Evolutionary conservation across 2,797 vertebrate genomes (phyloP), one percentile per base, ranked within the genome.

Genomic region (Graptemys geographica): DNA sequence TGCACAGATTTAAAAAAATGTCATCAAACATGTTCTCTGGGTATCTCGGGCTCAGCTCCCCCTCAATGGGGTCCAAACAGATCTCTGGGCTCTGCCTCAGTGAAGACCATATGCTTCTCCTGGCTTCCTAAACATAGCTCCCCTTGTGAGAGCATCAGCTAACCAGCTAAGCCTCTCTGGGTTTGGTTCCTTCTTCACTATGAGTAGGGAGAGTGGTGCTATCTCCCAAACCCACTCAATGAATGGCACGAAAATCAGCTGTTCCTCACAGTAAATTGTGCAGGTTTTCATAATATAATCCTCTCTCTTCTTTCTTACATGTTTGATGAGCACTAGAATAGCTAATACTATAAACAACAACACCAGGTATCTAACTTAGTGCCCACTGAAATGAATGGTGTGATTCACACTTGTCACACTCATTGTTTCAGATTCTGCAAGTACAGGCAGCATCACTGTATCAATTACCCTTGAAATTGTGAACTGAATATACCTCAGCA

Each of bases 61-160:
- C 79, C 52, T n/a, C 49, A 16, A 0, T 13, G 5, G 6, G 1
- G 0, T 79, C 82, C 55, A 80, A 78, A n/a, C 2, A 31, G 9
- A 19, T 25, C 21, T 15, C 7, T 3, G 3, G 1, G 8, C 13
- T 59, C 57, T 59, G 57, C 57, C 13, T 59, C 13, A 59, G 57
- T 59, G 74, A 80, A 59, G 55, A 59, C 13, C 31, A 4, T 27
- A 49, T 13, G 19, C 10, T 2, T 0, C 1, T 44, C 31, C 2
- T 44, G 25, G 21, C 53, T 69, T 37, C 44, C 53, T 62, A 69
- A 65, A 0, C 52, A 56, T 69, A 65, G 81, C 86, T 85, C 49
- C 19, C 49, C 82, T 69, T 62, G 12, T 21, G 33, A 47, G 74
- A 79, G 18, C n/a, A n/a, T 86, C 87, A 89, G 81, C 13, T 93